Evolutionary conservation across 1,140 invertebrate genomes (phyloP), one percentile per base, ranked within the genome.

Genomic region (Teleopsis dalmanni): DNA sequence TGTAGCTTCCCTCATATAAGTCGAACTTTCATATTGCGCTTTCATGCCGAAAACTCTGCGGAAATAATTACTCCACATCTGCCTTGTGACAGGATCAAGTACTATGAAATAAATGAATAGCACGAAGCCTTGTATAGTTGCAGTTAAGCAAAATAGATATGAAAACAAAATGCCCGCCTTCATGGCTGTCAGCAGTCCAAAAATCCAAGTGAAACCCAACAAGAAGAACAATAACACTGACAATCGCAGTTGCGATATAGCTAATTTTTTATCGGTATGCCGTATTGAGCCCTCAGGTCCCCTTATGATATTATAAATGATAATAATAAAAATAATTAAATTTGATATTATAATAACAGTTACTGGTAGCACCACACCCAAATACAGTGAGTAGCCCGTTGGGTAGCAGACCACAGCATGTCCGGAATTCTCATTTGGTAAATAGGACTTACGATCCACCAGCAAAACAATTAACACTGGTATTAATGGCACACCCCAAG

Each of bases 61-160:
- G 11, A 60, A 54, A 14, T 48, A 54, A 22, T 52, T 43, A 3
- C 26, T 21, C 78, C 78, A 81, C 51, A 80, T 59, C 37, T 72
- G 65, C 40, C 78, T 70, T 5, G 78, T 80, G 11, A 71, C 70
- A 7, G 78, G 73, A 66, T 82, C 79, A 58, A 78, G 75, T n/a
- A 81, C 70, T 37, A 81, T 75, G 62, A 81, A 82, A 60, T 81
- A 80, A 21, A 81, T 50, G 63, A 82, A 81, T 21, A 81, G 69
- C 19, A 81, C 72, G 57, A 81, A 80, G 10, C 80, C 80, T 68
- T 82, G 80, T 19, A 80, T 52, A 9, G 80, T 77, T 8, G 78
- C 76, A 3, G 78, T 78, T 6, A 80, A 59, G 58, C 77, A 80
- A 57, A 81, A 82, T 6, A 82, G 53, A 60, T 80, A 81, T 5